These are phyloP conservation scores for Heliangelus exortis DNA, from an alignment of 2,797 vertebrate species.

Conservation along the genomic window DNA sequence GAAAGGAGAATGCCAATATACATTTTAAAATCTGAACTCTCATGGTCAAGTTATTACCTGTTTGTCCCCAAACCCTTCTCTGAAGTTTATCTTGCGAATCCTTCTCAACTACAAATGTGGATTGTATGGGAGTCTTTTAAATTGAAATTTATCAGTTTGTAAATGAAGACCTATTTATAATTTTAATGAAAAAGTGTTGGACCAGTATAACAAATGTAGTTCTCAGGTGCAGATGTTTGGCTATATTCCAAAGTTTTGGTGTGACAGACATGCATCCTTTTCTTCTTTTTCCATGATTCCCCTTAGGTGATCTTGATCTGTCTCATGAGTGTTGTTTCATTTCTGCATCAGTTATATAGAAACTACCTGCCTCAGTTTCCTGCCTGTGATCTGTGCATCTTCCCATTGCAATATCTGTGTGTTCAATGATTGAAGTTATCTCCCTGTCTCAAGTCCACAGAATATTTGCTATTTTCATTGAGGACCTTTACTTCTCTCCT, in stretches of 20 bases:
- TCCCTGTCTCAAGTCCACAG: rapidly evolving
- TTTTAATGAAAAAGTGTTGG: not conserved
- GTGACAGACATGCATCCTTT: not conserved
- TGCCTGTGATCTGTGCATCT: not conserved
- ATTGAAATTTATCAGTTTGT: not conserved
- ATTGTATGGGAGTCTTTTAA: not conserved
- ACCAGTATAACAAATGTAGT: not conserved
- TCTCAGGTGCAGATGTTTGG: not conserved
- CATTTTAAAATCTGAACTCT: not conserved
- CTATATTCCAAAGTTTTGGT: not conserved
- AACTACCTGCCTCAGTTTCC: not conserved
- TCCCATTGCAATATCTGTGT: not conserved
- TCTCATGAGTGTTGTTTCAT: not conserved
- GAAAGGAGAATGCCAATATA: not conserved
- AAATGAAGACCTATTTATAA: not conserved
- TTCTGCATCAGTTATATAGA: not conserved
- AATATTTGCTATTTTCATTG: not conserved
- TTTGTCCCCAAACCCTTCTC: not conserved
- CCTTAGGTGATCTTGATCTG: not conserved
- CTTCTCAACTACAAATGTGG: not conserved
- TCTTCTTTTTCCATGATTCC: not conserved
- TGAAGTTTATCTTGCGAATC: not conserved
- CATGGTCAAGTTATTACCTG: not conserved
- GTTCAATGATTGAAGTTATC: not conserved
- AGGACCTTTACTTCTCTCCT: not conserved